A percentile compares a stretch with the other conserved stretches of the same genome.
Evolutionary conservation across 2,888 invertebrate species (phyloP).

Genomic region (Tetheella fluctuosa): DNA sequence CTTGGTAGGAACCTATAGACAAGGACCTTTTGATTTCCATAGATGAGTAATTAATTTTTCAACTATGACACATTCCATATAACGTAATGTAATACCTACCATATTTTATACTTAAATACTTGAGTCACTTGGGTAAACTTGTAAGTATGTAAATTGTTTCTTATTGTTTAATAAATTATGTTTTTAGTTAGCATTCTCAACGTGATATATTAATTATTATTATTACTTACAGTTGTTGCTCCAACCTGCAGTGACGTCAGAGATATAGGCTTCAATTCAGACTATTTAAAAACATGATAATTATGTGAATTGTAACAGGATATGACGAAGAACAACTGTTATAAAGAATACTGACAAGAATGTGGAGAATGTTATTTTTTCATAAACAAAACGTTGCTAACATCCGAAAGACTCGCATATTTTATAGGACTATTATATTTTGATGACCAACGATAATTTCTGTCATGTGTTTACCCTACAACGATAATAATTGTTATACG

Average conservation of each 20-base stretch:
- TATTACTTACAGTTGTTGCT: too few species aligned
- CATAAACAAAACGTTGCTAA: too few species aligned
- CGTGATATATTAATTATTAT: too few species aligned
- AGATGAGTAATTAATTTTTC: neutral
- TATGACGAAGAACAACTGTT: neutral
- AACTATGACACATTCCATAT: neutral
- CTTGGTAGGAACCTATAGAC: too few species aligned
- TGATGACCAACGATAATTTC: neutral
- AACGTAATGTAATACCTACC: neutral
- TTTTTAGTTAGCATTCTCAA: too few species aligned
- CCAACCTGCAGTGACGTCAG: too few species aligned
- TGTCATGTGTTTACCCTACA: neutral
- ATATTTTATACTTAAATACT: neutral
- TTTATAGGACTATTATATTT: neutral
- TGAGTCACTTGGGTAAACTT: neutral
- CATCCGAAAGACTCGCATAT: neutral
- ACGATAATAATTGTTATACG: conserved; percentile 12
- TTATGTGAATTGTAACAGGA: too few species aligned
- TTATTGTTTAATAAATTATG: neutral
- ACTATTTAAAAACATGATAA: too few species aligned
- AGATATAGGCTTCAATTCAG: too few species aligned
- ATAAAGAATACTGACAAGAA: neutral
- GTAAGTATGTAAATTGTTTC: neutral
- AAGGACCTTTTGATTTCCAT: too few species aligned
- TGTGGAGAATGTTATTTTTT: too few species aligned